Evolutionary conservation across 1,140 invertebrate genomes (phyloP), one percentile per base, ranked within the genome.

Genomic region (Drosophila sulfurigaster): DNA sequence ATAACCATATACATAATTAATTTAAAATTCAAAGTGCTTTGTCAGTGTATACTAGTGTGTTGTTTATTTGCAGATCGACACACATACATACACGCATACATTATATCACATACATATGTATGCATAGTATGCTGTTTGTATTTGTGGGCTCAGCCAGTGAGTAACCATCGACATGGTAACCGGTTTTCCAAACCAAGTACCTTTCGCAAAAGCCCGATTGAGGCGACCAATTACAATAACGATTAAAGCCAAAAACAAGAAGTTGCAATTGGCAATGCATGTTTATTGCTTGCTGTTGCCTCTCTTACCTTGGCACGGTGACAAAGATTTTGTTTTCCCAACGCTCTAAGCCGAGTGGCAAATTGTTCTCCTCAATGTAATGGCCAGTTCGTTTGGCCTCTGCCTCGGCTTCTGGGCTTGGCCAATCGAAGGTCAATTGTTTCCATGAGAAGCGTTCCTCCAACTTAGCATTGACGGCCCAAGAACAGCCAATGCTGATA

Each of bases 321-420:
- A 97, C 93, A 82, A 97, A 96, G 46, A 97, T 79, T 93, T 96
- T 96, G 89, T 97, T 94, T 63, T 94, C 94, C 96, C 96, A 97
- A 35, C 95, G 93, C 45, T 95, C 95, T 58, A 97, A 59, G 20
- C 96, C 96, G 11, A 96, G 92, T 1, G 96, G 96, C 66, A 97
- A 88, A 92, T 96, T 96, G 87, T 97, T 95, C 60, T 94, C 94
- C 13, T 93, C 94, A 7, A 96, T 93, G 88, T 95, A 97, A 74
- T 93, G 92, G 16, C 94, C 94, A 35, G 93, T 94, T 11, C 93
- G 93, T 8, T 96, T 93, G n/a, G 95, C 95, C 16, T 93, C 92
- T 65, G 95, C 92, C 75, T 94, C 93, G 54, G 94, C 93, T 46
- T 94, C 93, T 7, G 94, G 94, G 59, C 93, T 94, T 20, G 96